Evolutionary conservation across 1,140 invertebrate species (phyloP), one percentile per base, ranked within the genome.

Genomic region (Neomicropteryx cornuta): DNA sequence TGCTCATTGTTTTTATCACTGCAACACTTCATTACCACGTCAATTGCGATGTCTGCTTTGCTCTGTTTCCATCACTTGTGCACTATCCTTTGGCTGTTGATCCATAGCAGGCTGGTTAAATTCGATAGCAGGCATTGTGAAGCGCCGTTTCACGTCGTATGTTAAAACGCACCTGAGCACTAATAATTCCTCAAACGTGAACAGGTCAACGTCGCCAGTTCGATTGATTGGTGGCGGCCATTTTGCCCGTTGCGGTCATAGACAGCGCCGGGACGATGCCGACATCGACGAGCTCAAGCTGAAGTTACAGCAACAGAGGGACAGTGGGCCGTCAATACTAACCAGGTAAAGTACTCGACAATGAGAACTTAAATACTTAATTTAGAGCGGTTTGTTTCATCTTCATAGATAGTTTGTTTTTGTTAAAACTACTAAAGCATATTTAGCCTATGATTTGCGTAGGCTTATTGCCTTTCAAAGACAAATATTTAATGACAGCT

Each of bases 121-220:
- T 69, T 72, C 71, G 48, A 56, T 75, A 53, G 68, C 72, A 45
- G 72, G 72, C 56, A 68, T 72, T 51, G 65, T 75, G 61, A 75
- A 73, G 62, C 66, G 70, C 55, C 75, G 81, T 49, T 81, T 84
- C 60, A 76, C 80, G 49, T 81, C 81, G 41, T 85, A 85, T 63
- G 76, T 86, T 47, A 82, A 83, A 66, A 73, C 77, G 61, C 75
- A 79, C 63, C 61, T 73, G 47, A 38, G 43, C 19, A 33, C 44
- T 21, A 42, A 43, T 33, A 42, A 40, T 20, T 24, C 41, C 31
- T 29, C 43, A 44, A 39, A 41, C 23, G 35, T 36, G 18, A 40
- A 33, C 44, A 41, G 40, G 27, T 31, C 44, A 31, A 36, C 30
- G 23, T 41, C 40, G 11, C 37, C 37, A 38, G 41, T 14, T 30